Conservation (phyloP, 2,113 vertebrate species). For the Pseudopodoces humilis region DNA sequence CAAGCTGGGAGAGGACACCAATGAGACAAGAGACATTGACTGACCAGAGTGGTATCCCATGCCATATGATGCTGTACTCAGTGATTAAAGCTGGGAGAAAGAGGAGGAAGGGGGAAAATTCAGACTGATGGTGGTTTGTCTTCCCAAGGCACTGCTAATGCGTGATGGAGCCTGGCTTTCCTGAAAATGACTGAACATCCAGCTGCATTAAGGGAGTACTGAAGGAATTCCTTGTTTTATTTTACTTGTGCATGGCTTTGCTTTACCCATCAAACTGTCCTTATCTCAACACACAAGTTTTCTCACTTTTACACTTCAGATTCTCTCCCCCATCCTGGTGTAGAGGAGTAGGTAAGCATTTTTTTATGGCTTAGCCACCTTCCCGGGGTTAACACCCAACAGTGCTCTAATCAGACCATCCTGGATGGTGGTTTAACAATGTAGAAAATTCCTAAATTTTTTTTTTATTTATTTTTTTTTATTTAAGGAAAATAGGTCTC, state of each 20-base stretch:
- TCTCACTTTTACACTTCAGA: background rate
- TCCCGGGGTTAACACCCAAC: background rate
- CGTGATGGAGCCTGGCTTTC: background rate
- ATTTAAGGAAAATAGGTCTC: background rate
- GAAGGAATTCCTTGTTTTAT: background rate
- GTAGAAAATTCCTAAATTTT: background rate
- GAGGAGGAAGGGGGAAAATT: background rate
- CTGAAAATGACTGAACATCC: background rate
- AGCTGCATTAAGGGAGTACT: accelerated
- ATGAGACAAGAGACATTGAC: background rate
- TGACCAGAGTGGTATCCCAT: accelerated
- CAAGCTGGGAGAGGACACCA: background rate
- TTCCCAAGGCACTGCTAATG: background rate
- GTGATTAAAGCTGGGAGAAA: background rate
- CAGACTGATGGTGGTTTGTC: background rate
- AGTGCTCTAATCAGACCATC: background rate
- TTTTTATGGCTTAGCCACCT: background rate
- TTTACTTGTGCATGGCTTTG: background rate
- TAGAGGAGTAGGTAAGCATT: background rate
- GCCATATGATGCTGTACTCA: background rate
- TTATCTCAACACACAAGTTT: background rate
- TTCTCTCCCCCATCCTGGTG: background rate
- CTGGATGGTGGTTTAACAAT: background rate
- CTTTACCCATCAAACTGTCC: background rate
- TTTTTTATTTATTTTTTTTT: background rate